phyloP scores from a whole-genome alignment of 2,113 vertebrate species.

The Cettia cetti region DNA sequence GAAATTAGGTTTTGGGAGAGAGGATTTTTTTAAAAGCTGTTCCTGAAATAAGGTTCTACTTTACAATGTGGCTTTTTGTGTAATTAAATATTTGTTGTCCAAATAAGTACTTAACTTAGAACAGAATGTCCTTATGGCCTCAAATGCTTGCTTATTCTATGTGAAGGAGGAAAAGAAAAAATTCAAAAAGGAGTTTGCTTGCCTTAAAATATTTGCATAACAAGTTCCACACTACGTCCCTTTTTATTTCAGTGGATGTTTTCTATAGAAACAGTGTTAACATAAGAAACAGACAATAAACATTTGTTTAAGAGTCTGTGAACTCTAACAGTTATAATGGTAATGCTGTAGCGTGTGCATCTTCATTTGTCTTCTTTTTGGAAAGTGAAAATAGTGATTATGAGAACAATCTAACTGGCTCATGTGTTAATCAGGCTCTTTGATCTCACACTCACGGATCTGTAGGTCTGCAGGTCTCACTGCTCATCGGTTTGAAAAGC shows the following conservation, averaged over 20 bases:
- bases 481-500: neutral
- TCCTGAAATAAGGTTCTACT: neutral
- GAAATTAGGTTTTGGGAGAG: neutral
- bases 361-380: neutral
- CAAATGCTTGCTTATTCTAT: neutral
- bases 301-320: neutral
- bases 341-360: neutral
- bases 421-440: neutral
- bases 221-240: neutral
- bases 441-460: neutral
- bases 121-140: neutral
- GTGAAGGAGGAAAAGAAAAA: neutral
- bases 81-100: neutral
- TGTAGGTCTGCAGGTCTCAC: neutral
- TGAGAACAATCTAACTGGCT: neutral
- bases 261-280: neutral
- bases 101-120: neutral
- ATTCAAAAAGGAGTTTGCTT: neutral
- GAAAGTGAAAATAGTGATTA: neutral
- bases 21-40: neutral
- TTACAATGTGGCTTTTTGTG: neutral
- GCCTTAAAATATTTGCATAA: neutral
- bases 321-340: neutral
- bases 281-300: rapidly evolving
- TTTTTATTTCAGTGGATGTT: neutral